Percentiles rank a stretch among this genome's conserved stretches.
Evolutionary conservation across 2,797 vertebrate species (phyloP).

Genomic region (Bovichtus diacanthus): DNA sequence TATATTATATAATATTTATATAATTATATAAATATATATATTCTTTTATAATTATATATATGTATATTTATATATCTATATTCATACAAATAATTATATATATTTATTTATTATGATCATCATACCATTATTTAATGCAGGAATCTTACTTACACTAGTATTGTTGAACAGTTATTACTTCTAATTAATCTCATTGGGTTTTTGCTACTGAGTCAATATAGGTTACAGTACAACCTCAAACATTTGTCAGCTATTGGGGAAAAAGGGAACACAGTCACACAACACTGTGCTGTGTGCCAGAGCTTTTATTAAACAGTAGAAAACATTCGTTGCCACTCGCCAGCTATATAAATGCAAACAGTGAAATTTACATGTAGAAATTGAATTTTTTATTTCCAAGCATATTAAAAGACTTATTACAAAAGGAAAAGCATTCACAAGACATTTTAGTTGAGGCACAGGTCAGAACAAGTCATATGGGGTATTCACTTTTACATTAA

Average conservation of each 20-base stretch:
- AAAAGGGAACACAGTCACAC: not conserved
- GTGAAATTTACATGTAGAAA: constrained; percentile 50
- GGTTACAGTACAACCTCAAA: not conserved
- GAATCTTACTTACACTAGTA: not conserved
- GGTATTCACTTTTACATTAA: constrained; percentile 1
- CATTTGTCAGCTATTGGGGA: not conserved
- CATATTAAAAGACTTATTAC: constrained; percentile 50
- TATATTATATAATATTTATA: too few species aligned
- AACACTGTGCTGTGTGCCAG: constrained; percentile 1
- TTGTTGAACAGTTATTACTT: not conserved
- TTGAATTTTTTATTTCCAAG: constrained; percentile 29
- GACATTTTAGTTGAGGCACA: constrained; percentile 32
- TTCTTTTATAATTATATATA: too few species aligned
- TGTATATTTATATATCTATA: too few species aligned
- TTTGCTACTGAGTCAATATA: not conserved
- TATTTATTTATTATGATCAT: too few species aligned
- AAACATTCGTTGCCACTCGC: constrained; percentile 41
- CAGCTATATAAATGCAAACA: constrained; percentile 38
- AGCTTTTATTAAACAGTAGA: constrained; percentile 76
- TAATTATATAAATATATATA: too few species aligned
- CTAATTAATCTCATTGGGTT: not conserved
- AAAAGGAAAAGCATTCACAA: constrained; percentile 36
- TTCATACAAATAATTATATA: too few species aligned
- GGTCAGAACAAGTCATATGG: constrained; percentile 51
- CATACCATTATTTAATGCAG: too few species aligned